Evolutionary conservation across 2,113 vertebrate species (phyloP).

Genomic region (Crotalus tigris): DNA sequence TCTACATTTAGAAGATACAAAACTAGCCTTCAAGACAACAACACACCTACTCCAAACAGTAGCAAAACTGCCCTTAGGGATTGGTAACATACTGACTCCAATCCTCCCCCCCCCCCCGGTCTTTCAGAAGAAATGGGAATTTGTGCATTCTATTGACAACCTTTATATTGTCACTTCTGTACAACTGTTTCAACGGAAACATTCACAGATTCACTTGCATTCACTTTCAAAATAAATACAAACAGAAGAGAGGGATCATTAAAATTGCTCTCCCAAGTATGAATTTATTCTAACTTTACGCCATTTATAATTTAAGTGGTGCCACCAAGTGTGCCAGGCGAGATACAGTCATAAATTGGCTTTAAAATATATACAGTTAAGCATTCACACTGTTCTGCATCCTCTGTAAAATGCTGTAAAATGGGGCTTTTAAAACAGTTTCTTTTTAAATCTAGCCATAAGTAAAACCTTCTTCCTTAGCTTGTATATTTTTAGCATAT

Average conservation of each 20-base stretch:
- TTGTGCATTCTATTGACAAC: background rate
- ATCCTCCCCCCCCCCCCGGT: background rate
- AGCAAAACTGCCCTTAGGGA: background rate
- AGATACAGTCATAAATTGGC: background rate
- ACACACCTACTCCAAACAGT: background rate
- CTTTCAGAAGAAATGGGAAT: background rate
- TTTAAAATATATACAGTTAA: background rate
- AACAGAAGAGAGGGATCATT: background rate
- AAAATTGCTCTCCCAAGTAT: background rate
- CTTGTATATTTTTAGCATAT: background rate
- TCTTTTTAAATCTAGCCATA: background rate
- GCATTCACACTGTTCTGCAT: background rate
- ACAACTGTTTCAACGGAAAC: background rate
- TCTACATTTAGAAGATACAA: background rate
- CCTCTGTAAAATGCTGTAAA: background rate
- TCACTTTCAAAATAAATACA: constrained; percentile 7
- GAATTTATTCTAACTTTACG: background rate
- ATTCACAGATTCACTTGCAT: background rate
- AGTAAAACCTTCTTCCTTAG: background rate
- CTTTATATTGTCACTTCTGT: background rate
- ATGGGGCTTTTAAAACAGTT: background rate
- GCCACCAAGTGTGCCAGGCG: background rate
- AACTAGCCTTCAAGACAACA: background rate
- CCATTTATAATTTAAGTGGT: constrained; percentile 1
- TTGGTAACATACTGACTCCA: background rate